A percentile compares a stretch with the other conserved stretches of the same genome.
Evolutionary conservation across 2,797 vertebrate species (phyloP).

Genomic region (Myioborus miniatus): DNA sequence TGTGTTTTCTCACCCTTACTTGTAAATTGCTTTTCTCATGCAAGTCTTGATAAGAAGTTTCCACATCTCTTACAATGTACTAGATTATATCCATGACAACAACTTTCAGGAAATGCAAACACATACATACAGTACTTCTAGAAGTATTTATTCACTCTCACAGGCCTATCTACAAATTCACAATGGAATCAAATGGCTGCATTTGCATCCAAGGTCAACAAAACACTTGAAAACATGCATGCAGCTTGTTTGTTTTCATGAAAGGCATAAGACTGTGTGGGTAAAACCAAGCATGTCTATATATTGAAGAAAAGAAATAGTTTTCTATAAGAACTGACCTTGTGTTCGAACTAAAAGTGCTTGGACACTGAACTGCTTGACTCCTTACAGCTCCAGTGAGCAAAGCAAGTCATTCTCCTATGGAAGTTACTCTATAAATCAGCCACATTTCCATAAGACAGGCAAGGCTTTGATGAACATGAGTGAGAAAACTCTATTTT

Average conservation of each 20-base stretch:
- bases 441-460: background rate
- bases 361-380: background rate
- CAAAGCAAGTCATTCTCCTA: background rate
- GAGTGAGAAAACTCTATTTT: slow-evolving; percentile 16
- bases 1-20: background rate
- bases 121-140: background rate
- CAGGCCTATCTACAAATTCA: background rate
- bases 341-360: background rate
- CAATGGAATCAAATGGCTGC: background rate
- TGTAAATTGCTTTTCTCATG: background rate
- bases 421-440: background rate
- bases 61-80: background rate
- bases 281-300: background rate
- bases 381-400: background rate
- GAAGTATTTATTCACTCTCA: background rate
- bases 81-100: background rate
- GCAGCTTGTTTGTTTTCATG: background rate
- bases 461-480: background rate
- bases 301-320: background rate
- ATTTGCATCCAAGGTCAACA: slow-evolving; percentile 11
- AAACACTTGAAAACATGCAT: background rate
- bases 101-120: background rate
- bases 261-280: background rate
- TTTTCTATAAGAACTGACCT: background rate
- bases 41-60: background rate